Evolutionary conservation across 2,888 invertebrate genomes (phyloP).

Genomic region (Matsumyia berberina): DNA sequence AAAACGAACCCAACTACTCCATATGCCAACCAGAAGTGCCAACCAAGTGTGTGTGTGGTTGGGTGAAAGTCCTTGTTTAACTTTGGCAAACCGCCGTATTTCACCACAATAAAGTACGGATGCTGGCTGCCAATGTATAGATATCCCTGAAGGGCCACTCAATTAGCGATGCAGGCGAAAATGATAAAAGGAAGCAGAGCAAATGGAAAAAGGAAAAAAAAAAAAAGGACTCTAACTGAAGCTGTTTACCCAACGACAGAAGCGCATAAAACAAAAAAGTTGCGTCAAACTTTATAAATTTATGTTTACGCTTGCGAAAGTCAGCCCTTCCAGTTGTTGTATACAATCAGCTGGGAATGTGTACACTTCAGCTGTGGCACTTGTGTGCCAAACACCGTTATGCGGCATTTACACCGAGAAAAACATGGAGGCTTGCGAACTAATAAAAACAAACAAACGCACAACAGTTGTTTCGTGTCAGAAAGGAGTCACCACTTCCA

Average conservation of each 20-base stretch:
- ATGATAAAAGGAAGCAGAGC: conserved; percentile 54
- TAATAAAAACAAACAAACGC: conserved; percentile 17
- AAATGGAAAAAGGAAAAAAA: not conserved
- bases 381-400: not conserved
- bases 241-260: conserved; percentile 46
- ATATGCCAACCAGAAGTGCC: conserved; percentile 10
- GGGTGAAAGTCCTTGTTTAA: conserved; percentile 41
- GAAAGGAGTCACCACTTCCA: no score
- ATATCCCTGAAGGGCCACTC: conserved; percentile 62
- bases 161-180: conserved; percentile 70
- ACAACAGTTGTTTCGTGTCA: not conserved
- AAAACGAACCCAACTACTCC: conserved; percentile 48
- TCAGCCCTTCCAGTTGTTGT: conserved; percentile 12
- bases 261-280: conserved; percentile 42
- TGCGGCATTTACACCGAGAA: not conserved
- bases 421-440: not conserved
- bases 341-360: conserved; percentile 21
- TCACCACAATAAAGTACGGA: conserved; percentile 3
- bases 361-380: not conserved
- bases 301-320: conserved; percentile 61
- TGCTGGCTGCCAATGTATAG: not conserved
- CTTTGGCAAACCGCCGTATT: conserved; percentile 58
- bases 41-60: not conserved
- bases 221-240: conserved; percentile 25
- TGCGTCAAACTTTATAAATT: conserved; percentile 63